Conservation (phyloP, 2,797 vertebrate species). For the Poeciliopsis paucimaculata region DNA sequence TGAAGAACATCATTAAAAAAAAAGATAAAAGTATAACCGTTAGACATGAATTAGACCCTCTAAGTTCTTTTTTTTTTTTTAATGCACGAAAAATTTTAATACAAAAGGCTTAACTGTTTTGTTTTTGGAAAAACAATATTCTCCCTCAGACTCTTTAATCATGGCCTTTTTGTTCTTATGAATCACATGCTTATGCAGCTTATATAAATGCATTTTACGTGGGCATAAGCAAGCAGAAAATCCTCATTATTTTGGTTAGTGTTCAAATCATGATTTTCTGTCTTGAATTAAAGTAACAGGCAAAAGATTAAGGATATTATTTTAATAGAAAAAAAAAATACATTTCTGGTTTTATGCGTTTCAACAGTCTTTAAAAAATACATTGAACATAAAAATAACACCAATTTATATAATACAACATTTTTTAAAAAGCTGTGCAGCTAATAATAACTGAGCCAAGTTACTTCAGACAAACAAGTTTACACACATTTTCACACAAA, state of each 20-base stretch:
- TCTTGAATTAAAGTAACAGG: background rate
- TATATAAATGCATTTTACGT: background rate
- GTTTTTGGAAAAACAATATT: background rate
- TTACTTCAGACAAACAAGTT: background rate
- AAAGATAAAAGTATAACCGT: constrained; percentile 9
- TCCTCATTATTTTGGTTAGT: background rate
- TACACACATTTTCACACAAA: background rate
- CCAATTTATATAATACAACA: background rate
- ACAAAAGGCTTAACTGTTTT: constrained; percentile 8
- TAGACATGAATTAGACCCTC: background rate
- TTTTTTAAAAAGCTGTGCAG: background rate
- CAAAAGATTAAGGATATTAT: background rate
- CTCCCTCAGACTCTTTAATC: background rate
- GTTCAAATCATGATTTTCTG: background rate
- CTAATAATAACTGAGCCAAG: background rate
- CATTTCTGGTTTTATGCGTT: background rate
- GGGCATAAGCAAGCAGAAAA: background rate
- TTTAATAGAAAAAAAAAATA: background rate
- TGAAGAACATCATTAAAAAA: background rate
- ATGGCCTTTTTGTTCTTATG: background rate
- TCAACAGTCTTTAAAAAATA: background rate
- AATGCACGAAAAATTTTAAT: background rate
- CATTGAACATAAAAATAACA: background rate
- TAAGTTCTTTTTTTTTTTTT: background rate
- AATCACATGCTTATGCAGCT: background rate